Evolutionary conservation across 2,888 invertebrate genomes (phyloP).

Genomic region (Ferdinandea cuprea): DNA sequence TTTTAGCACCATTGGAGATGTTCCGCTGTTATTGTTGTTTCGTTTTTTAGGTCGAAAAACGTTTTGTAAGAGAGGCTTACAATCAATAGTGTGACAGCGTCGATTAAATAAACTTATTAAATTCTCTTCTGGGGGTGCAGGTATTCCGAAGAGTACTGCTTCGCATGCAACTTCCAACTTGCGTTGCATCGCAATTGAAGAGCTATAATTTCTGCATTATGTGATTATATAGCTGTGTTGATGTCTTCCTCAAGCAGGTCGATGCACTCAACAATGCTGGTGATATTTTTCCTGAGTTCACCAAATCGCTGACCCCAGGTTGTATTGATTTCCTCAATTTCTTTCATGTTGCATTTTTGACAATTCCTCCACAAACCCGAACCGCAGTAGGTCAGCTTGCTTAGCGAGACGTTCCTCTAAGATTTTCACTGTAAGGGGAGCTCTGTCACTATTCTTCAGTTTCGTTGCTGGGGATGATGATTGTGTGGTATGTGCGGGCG

Average conservation of each 20-base stretch:
- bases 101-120: background rate
- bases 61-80: background rate
- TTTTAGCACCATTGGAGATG: slow-evolving; percentile 1
- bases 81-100: slow-evolving; percentile 5
- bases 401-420: slow-evolving; percentile 1
- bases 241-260: background rate
- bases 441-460: background rate
- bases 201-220: slow-evolving; percentile 20
- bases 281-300: background rate
- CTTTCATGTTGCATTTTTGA: slow-evolving; percentile 12
- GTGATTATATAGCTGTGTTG: slow-evolving; percentile 1
- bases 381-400: background rate
- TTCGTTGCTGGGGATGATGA: background rate
- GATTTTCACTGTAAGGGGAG: background rate
- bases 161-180: slow-evolving; percentile 4
- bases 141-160: slow-evolving; percentile 9
- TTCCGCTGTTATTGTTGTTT: background rate
- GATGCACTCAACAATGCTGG: slow-evolving; percentile 4
- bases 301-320: background rate
- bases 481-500: background rate
- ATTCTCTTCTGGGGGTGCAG: background rate
- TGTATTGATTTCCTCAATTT: slow-evolving; percentile 2
- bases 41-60: background rate
- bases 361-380: background rate
- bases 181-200: slow-evolving; percentile 5